Evolutionary conservation across 2,888 invertebrate genomes (phyloP), one percentile per base, ranked within the genome.

Genomic region (Drosophila hamatofila): DNA sequence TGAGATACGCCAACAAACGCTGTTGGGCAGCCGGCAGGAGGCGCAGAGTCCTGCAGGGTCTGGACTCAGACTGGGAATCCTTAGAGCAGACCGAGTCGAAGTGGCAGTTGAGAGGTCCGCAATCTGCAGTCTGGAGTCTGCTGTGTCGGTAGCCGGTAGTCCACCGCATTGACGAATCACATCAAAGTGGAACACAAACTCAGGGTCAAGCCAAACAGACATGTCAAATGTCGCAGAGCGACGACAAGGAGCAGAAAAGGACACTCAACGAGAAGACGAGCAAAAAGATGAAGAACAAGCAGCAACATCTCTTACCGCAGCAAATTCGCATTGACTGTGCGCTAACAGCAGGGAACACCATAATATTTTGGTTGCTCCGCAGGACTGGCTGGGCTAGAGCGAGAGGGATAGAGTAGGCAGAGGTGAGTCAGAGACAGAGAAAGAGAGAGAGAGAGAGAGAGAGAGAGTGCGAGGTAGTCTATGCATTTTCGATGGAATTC

Each of bases 111-210:
- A 39, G 39, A 51, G 61, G 44, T 16, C 30, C 3, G 27, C 37
- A 48, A 12, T 44, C 23, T 44, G 46, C 23, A 14, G 58, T n/a
- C 33, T 14, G 23, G 54, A 54, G 25, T 55, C 39, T 27, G 54
- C 42, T 49, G 18, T 51, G 72, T 64, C 83, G 76, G 81, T 88
- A 89, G 85, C 81, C 75, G 76, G 84, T 80, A 81, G 89, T 89
- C 77, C 87, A 91, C 91, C 92, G 81, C 91, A 91, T 79, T 90
- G 91, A 90, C 90, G 90, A 90, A 91, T 90, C 85, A 83, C 81
- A 91, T 90, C 91, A 90, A 90, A 90, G 91, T 90, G 91, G 82
- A 90, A 90, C 91, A 88, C 77, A 55, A 57, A 66, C 55, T 64
- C 73, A 60, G 63, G 66, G 72, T 83, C 86, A 88, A 59, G 60